Base-by-base conservation (phyloP, 2,888 invertebrate species). In the Epinotia nisella region DNA sequence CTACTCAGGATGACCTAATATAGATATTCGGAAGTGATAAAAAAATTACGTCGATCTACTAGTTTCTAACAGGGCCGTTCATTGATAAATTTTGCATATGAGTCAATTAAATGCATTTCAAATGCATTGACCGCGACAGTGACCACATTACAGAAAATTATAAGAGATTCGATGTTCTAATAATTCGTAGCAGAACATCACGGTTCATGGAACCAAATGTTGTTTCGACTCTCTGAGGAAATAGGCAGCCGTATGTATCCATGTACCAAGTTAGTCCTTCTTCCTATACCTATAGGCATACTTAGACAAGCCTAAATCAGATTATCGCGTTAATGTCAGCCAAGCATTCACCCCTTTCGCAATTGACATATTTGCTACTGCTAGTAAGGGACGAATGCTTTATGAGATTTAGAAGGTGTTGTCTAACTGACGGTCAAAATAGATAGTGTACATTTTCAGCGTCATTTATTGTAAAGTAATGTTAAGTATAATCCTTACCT, bases 401-500 rank as follows among this genome's bases (percentile, higher is more conserved):
- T 35, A 9, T 35, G 35, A 24, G 21, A 1, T 2, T 9, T 35
- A 35, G 29, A 29, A 29, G 35, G 35, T 35, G 9, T 35, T 35
- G 35, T 35, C 35, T 35, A 35, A 9, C 7, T 35, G 35, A 29
- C 29, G 29, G 29, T 29, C 5, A 29, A 29, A 29, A 29, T 29
- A 5, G 29, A 29, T 29, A 0, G n/a, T n/a, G 9, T 35, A 35
- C 35, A 35, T 35, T 35, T 35, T 35, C 35, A 35, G 35, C 35
- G 35, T 35, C 35, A 35, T 29, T 29, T 29, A 29, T 29, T 29
- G 7, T 29, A 39, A 39, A 9, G 11, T 39, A 1, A 21, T 45
- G 17, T 45, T n/a, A n/a, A n/a, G n/a, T n/a, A n/a, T n/a, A n/a
- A 70, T 74, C 49, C 95, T 85, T 94, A 96, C 98, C 98, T 94